These are phyloP conservation scores for Limenitis camilla DNA, from an alignment of 2,888 invertebrate species.

Conservation along the genomic window DNA sequence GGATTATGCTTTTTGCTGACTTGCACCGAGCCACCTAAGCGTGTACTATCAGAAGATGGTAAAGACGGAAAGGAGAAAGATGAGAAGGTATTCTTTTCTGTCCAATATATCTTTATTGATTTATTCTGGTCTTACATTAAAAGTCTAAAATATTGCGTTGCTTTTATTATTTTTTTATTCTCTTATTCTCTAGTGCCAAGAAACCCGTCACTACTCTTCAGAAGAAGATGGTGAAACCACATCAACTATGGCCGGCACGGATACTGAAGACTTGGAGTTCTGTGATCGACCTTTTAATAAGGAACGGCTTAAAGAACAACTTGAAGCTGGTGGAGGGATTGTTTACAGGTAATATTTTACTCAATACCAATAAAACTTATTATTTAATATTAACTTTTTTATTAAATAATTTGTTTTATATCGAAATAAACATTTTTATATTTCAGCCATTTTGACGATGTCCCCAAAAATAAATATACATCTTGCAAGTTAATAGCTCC, in stretches of 20 bases:
- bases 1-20: slow-evolving; percentile 75
- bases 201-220: slow-evolving; percentile 61
- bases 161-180: too few relatives aligned
- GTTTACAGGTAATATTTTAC: slow-evolving; percentile 66
- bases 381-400: background rate
- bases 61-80: too few relatives aligned
- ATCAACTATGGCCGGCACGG: slow-evolving; percentile 62
- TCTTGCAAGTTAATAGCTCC: slow-evolving; percentile 78
- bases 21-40: slow-evolving; percentile 56
- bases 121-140: too few relatives aligned
- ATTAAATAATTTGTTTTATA: too few relatives aligned
- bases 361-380: background rate
- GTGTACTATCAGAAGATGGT: too few relatives aligned
- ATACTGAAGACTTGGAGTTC: slow-evolving; percentile 73
- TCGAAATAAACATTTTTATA: slow-evolving; percentile 23
- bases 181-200: slow-evolving; percentile 34
- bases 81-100: too few relatives aligned
- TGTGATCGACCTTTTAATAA: slow-evolving; percentile 59
- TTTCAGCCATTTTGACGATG: slow-evolving; percentile 68
- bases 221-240: slow-evolving; percentile 62
- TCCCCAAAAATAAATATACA: slow-evolving; percentile 69
- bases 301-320: slow-evolving; percentile 75
- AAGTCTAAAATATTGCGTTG: too few relatives aligned
- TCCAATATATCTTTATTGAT: too few relatives aligned
- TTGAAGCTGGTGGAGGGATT: slow-evolving; percentile 77